Evolutionary conservation across 2,113 vertebrate species (phyloP).

Genomic region (Chloebia gouldiae): DNA sequence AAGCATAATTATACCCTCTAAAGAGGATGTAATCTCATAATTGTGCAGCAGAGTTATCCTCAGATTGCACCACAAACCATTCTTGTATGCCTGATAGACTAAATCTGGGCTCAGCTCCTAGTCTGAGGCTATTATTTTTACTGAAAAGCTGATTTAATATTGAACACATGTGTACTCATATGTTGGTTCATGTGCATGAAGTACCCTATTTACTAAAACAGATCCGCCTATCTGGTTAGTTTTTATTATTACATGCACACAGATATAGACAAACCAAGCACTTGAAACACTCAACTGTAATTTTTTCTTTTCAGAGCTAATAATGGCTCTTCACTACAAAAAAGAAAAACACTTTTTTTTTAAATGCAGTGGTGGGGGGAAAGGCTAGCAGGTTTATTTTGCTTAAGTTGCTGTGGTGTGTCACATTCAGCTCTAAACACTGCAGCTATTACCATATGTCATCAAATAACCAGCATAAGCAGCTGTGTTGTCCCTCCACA

Average conservation of each 20-base stretch:
- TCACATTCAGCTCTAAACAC: conserved; percentile 2
- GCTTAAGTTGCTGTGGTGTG: conserved; percentile 21
- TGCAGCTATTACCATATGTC: conserved; percentile 41
- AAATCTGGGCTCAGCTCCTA: conserved; percentile 1
- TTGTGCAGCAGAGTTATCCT: conserved; percentile 59
- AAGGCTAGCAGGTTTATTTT: conserved; percentile 46
- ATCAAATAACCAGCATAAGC: conserved; percentile 38
- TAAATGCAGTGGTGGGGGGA: not conserved
- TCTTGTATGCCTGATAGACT: conserved; percentile 51
- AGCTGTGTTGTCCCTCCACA: conserved; percentile 30
- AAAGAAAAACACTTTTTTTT: conserved; percentile 25
- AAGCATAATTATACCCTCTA: conserved; percentile 52
- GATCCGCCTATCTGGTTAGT: conserved; percentile 5
- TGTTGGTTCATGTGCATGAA: not conserved
- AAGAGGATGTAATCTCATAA: conserved; percentile 42
- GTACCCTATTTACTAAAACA: conserved; percentile 34
- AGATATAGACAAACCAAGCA: conserved; percentile 18
- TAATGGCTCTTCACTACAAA: conserved; percentile 42
- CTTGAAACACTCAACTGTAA: conserved; percentile 48
- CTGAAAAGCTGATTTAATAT: conserved; percentile 55
- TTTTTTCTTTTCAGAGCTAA: not conserved
- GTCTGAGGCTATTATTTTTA: conserved; percentile 45
- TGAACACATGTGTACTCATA: not conserved
- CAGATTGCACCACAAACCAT: conserved; percentile 41
- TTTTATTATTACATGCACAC: conserved; percentile 27